These are phyloP conservation scores for Plutomurus gul DNA, from an alignment of 1,140 invertebrate genomes.

Conservation along the genomic window DNA sequence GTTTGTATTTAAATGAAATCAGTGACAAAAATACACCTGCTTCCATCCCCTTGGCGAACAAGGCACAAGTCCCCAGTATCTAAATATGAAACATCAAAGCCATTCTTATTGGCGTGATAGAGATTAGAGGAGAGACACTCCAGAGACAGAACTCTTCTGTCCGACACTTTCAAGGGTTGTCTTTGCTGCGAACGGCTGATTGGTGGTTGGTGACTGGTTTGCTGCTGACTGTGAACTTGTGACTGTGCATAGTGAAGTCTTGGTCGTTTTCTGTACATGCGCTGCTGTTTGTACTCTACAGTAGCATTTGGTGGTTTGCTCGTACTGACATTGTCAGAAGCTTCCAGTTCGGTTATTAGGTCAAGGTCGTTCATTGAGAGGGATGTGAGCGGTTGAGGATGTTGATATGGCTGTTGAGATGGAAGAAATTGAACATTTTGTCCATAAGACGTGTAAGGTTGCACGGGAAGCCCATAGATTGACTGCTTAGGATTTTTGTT, in stretches of 20 bases:
- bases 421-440: not conserved
- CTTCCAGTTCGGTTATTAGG: slow-evolving; percentile 36
- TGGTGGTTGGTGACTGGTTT: not conserved
- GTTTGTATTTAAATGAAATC: slow-evolving; percentile 46
- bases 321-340: not conserved
- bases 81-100: slow-evolving; percentile 43
- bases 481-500: slow-evolving; percentile 6
- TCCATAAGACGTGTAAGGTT: slow-evolving; percentile 11
- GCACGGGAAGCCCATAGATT: not conserved
- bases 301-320: not conserved
- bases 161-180: not conserved
- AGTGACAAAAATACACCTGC: slow-evolving; percentile 48
- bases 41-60: slow-evolving; percentile 38
- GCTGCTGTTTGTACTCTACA: slow-evolving; percentile 37
- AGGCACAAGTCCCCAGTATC: slow-evolving; percentile 50
- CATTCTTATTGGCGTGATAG: slow-evolving; percentile 33
- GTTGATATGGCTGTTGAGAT: not conserved
- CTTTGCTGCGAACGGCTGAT: not conserved
- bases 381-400: slow-evolving; percentile 31
- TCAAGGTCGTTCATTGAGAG: slow-evolving; percentile 52
- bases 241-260: not conserved
- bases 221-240: not conserved
- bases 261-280: slow-evolving; percentile 39
- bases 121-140: slow-evolving; percentile 37
- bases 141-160: slow-evolving; percentile 43